Base-by-base conservation (phyloP, 2,888 invertebrate genomes). In the Syrphus vitripennis region DNA sequence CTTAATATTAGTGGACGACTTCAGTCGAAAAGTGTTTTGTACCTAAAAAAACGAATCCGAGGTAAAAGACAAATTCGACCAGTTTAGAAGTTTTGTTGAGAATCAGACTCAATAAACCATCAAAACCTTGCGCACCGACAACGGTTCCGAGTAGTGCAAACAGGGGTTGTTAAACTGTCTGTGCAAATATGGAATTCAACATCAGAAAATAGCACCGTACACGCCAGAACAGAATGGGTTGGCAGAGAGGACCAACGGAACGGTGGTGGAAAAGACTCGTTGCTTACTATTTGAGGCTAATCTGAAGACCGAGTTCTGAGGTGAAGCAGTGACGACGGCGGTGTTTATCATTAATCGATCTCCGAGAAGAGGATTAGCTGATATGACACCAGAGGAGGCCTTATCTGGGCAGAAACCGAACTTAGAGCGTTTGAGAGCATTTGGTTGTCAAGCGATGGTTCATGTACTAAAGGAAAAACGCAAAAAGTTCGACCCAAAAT, bases 1-100 rank as follows among this genome's bases (percentile, higher is more conserved):
- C 70, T 53, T 90, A 24, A 89, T 89, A 0, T 90, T 92, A 53
- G 88, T 90, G 50, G 91, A 92, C 88, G 90, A 91, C 83, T 82
- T 40, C 16, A 65, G 57, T n/a, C 12, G 70, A 12, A 42, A 12
- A 42, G 16, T 67, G 0, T 84, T 87, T 29, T 86, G 24, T 84
- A 63, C 55, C 67, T 83, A 12, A 12, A 87, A 10, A 75, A 87
- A 53, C 7, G 87, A 88, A 78, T 59, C 34, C 12, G 78, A 87
- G 45, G 79, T 84, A 0, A 37, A 76, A 37, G 74, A 81, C 0
- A 63, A 61, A 37, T 88, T 88, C 21, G 42, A 75, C 34, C 42
- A 79, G 3, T 88, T 88, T 45, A 61, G 75, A 57, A 16, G 4
- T 24, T 7, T 78, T 7, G 87, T 71, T 26, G 88, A 88, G 61